Evolutionary conservation across 2,888 invertebrate species (phyloP).

Genomic region (Agapostemon virescens): DNA sequence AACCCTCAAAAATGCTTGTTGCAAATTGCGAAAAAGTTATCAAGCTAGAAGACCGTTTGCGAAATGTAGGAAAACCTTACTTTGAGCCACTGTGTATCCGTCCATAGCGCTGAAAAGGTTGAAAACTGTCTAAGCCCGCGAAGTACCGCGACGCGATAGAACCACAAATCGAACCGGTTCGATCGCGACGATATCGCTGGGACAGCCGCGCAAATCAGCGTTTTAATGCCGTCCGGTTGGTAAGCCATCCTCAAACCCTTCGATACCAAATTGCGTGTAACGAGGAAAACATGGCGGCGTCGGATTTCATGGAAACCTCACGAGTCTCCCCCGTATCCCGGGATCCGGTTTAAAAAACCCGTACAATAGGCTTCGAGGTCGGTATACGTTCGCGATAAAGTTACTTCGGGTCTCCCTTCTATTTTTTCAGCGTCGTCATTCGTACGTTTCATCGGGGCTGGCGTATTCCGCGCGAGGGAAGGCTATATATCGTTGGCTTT

Average conservation of each 20-base stretch:
- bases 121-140: no score
- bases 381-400: constrained; percentile 1
- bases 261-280: constrained; percentile 34
- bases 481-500: background rate
- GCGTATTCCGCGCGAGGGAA: no score
- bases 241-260: background rate
- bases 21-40: no score
- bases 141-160: no score
- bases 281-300: constrained; percentile 12
- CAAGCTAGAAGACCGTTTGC: no score
- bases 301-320: constrained; percentile 40
- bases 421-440: background rate
- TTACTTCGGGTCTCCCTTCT: constrained; percentile 18
- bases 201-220: background rate
- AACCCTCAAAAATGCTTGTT: no score
- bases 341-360: constrained; percentile 39
- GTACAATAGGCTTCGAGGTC: constrained; percentile 2
- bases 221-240: background rate
- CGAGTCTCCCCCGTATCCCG: constrained; percentile 5
- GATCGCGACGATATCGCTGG: no score
- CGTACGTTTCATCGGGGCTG: background rate
- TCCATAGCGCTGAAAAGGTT: no score
- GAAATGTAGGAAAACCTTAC: no score
- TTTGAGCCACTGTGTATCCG: no score
- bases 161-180: no score